Evolutionary conservation across 2,888 invertebrate genomes (phyloP).

Genomic region (Eilema caniola): DNA sequence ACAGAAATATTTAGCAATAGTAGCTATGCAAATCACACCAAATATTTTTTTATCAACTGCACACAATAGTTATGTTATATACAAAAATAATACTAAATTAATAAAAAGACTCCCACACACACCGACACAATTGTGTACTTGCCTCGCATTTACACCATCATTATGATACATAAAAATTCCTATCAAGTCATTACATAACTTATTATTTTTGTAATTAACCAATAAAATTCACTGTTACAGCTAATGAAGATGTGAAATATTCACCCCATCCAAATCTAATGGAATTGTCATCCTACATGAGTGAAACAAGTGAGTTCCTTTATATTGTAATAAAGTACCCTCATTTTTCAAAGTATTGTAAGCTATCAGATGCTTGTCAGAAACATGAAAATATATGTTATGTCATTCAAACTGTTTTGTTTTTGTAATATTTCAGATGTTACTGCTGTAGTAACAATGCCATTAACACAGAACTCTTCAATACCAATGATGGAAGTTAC

Average conservation of each 20-base stretch:
- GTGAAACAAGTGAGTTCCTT: conserved; percentile 79
- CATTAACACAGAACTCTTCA: conserved; percentile 79
- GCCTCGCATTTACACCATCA: too few relatives aligned
- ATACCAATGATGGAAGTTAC: conserved; percentile 84
- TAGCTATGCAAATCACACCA: too few relatives aligned
- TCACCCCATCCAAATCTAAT: conserved; percentile 78
- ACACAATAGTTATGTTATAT: too few relatives aligned
- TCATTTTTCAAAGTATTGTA: conserved; percentile 24
- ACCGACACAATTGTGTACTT: too few relatives aligned
- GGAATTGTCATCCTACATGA: conserved; percentile 82
- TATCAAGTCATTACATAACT: not conserved
- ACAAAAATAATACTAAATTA: too few relatives aligned
- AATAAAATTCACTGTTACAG: conserved; percentile 54
- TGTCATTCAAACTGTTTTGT: conserved; percentile 6
- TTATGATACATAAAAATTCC: not conserved
- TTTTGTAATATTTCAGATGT: conserved; percentile 71
- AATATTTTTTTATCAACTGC: too few relatives aligned
- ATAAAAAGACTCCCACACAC: too few relatives aligned
- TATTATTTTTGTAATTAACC: too few relatives aligned
- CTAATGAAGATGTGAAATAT: conserved; percentile 78
- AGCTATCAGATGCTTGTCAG: conserved; percentile 11
- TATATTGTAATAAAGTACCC: conserved; percentile 18
- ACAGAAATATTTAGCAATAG: too few relatives aligned
- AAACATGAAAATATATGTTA: conserved; percentile 1
- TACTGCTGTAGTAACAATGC: conserved; percentile 84